Evolutionary conservation across 1,140 invertebrate genomes (phyloP).

Genomic region (Bombus superbus): DNA sequence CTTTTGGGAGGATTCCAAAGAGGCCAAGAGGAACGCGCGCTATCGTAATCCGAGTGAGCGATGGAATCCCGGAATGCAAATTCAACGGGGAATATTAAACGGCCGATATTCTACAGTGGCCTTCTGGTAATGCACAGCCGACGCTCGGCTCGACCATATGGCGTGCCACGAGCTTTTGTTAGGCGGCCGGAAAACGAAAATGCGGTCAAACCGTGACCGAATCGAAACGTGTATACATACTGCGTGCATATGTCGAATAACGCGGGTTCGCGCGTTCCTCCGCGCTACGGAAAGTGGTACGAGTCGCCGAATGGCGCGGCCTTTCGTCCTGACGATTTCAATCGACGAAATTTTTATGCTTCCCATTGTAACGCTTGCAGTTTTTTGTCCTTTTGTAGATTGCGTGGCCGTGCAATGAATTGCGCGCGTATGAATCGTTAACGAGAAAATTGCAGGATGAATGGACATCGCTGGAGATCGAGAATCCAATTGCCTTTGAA

Average conservation of each 20-base stretch:
- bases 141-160: neutral
- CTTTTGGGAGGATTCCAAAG: slow-evolving; percentile 56
- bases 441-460: neutral
- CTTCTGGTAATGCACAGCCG: slow-evolving; percentile 13
- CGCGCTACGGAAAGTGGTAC: neutral
- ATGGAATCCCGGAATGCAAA: slow-evolving; percentile 60
- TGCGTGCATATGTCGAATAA: neutral
- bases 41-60: slow-evolving; percentile 41
- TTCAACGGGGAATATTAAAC: slow-evolving; percentile 55
- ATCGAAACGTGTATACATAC: neutral
- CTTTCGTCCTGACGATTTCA: neutral
- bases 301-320: neutral
- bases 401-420: neutral
- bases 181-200: neutral
- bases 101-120: slow-evolving; percentile 38
- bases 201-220: neutral
- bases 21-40: slow-evolving; percentile 37
- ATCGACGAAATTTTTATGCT: neutral
- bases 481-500: no score
- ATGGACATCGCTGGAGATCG: neutral
- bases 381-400: neutral
- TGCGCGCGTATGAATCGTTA: neutral
- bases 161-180: neutral
- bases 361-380: no score
- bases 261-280: neutral